These are phyloP conservation scores for Idaea biselata DNA, from an alignment of 2,888 invertebrate genomes.

Conservation along the genomic window DNA sequence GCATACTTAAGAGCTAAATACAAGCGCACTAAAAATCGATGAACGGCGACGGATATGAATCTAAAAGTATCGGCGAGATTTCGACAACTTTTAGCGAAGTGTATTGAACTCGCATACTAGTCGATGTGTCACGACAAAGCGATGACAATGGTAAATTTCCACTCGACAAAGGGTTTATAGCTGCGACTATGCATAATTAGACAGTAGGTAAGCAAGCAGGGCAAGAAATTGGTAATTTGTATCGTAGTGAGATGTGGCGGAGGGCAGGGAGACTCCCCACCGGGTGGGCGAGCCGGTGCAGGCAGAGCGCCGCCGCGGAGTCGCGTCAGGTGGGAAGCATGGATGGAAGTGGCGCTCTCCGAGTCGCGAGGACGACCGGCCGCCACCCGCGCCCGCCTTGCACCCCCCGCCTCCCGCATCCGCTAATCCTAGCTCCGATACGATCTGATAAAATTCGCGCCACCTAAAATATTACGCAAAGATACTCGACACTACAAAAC, in stretches of 20 bases:
- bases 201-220: conserved; percentile 77
- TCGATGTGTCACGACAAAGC: conserved; percentile 63
- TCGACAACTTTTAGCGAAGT: conserved; percentile 35
- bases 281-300: conserved; percentile 55
- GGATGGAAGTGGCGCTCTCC: conserved; percentile 64
- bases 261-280: conserved; percentile 59
- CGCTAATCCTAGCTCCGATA: conserved; percentile 75
- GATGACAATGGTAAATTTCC: conserved; percentile 64
- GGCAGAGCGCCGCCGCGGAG: conserved; percentile 74
- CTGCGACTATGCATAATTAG: conserved; percentile 76
- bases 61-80: conserved; percentile 18
- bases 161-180: conserved; percentile 62
- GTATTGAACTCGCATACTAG: conserved; percentile 70
- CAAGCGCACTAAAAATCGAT: conserved; percentile 13
- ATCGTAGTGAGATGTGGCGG: conserved; percentile 72
- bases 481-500: conserved; percentile 70
- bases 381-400: conserved; percentile 46
- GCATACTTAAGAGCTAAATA: conserved; percentile 28
- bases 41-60: conserved; percentile 17
- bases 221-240: conserved; percentile 79
- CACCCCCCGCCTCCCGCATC: conserved; percentile 49
- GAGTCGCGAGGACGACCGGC: conserved; percentile 57
- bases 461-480: conserved; percentile 79
- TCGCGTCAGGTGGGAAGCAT: conserved; percentile 70
- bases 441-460: conserved; percentile 81